Conservation (phyloP, 2,888 invertebrate genomes). For the Idaea straminata region DNA sequence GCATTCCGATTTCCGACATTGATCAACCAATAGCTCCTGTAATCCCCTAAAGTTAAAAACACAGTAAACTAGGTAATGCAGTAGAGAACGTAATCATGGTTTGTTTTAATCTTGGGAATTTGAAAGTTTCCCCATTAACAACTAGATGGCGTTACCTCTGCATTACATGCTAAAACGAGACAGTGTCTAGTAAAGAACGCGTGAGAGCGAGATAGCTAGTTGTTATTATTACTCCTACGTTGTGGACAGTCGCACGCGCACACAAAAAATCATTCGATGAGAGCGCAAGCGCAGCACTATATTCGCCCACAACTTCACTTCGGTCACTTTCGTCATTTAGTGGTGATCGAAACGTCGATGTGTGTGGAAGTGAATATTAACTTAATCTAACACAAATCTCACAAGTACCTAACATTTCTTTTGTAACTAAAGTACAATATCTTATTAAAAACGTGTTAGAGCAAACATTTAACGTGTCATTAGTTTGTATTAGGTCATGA, state of each 20-base stretch:
- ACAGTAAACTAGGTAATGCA: neutral
- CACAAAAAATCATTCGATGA: slow-evolving; percentile 71
- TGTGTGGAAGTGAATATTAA: slow-evolving; percentile 79
- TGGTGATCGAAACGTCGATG: slow-evolving; percentile 77
- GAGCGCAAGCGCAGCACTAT: slow-evolving; percentile 75
- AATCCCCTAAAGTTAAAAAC: neutral
- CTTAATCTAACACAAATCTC: slow-evolving; percentile 77
- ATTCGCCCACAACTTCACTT: slow-evolving; percentile 79
- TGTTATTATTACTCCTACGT: slow-evolving; percentile 75
- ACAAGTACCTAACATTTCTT: slow-evolving; percentile 71
- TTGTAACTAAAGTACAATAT: slow-evolving; percentile 75
- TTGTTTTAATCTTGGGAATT: slow-evolving; percentile 20
- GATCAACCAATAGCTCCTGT: no score
- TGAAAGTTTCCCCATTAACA: slow-evolving; percentile 48
- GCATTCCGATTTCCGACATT: no score
- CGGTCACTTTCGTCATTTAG: slow-evolving; percentile 77
- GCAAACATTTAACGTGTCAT: slow-evolving; percentile 71
- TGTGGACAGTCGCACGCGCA: slow-evolving; percentile 73
- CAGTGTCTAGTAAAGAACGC: slow-evolving; percentile 14
- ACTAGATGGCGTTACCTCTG: slow-evolving; percentile 67
- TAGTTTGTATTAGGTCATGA: slow-evolving; percentile 69
- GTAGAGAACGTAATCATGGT: slow-evolving; percentile 4
- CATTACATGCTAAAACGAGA: slow-evolving; percentile 43
- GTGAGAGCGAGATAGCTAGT: slow-evolving; percentile 60
- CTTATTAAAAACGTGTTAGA: slow-evolving; percentile 64